phyloP scores from a whole-genome alignment of 64 coral and sea anemone species.

The Anthopleura sola region DNA sequence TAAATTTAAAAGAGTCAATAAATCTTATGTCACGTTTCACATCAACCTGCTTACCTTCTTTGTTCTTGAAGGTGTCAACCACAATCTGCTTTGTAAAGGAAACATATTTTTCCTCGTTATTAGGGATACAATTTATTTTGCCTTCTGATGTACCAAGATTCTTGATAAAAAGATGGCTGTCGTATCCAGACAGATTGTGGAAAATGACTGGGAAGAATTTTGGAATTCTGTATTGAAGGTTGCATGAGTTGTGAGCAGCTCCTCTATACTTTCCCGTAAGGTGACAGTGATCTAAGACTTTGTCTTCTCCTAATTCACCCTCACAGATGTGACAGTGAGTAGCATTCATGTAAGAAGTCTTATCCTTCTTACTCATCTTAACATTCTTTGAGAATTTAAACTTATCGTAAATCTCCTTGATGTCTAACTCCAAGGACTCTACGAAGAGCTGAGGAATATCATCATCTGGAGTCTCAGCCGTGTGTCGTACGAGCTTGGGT shows the following conservation, averaged over 20 bases:
- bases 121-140: constrained; percentile 20
- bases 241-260: constrained; percentile 33
- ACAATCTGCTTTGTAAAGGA: constrained; percentile 19
- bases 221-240: background rate
- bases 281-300: constrained; percentile 30
- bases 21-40: constrained; percentile 11
- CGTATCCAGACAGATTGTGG: constrained; percentile 26
- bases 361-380: background rate
- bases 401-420: background rate
- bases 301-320: background rate
- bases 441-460: background rate
- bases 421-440: background rate
- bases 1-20: constrained; percentile 18
- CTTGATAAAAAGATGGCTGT: constrained; percentile 38
- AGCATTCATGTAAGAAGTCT: background rate
- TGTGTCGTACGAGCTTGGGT: background rate
- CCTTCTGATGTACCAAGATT: background rate
- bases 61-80: constrained; percentile 1
- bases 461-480: background rate
- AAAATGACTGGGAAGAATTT: constrained; percentile 24
- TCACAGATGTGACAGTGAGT: constrained; percentile 39
- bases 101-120: constrained; percentile 48
- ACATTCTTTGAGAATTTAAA: background rate
- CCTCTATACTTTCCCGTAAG: constrained; percentile 33
- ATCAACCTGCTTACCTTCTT: background rate